These are phyloP conservation scores for Marmota monax DNA, from an alignment of 2,113 vertebrate species.

Conservation along the genomic window DNA sequence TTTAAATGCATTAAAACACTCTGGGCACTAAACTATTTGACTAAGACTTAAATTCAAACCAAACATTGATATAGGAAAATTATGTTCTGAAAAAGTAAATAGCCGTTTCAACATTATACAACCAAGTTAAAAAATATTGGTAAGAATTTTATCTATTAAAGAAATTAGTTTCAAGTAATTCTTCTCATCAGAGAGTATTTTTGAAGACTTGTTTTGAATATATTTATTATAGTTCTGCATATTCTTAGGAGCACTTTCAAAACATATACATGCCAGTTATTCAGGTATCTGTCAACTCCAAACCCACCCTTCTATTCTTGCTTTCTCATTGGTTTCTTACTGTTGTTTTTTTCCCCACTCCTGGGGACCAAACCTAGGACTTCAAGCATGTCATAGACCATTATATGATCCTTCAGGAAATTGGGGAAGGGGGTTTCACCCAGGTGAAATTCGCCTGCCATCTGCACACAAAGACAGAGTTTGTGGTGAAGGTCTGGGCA, in stretches of 20 bases:
- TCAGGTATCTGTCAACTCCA: background rate
- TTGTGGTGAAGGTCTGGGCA: too few species aligned
- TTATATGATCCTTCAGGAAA: too few species aligned
- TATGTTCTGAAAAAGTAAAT: background rate
- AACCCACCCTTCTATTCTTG: background rate
- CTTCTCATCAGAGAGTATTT: background rate
- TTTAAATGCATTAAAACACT: background rate
- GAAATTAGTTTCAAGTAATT: background rate
- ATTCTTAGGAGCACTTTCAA: background rate
- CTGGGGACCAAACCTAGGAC: too few species aligned
- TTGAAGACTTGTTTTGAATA: background rate
- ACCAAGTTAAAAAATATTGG: background rate
- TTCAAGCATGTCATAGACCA: too few species aligned
- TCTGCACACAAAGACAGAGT: too few species aligned
- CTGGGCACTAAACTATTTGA: background rate
- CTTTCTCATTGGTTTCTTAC: background rate
- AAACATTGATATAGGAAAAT: constrained; percentile 12
- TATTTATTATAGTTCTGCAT: background rate
- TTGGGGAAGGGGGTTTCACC: too few species aligned
- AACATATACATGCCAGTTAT: background rate
- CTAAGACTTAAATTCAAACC: background rate
- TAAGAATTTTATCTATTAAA: background rate
- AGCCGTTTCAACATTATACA: background rate
- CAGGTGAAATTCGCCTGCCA: too few species aligned
- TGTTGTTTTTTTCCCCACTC: too few species aligned